A percentile compares a stretch with the other conserved stretches of the same genome.
Conservation (phyloP, 2,797 vertebrate species). For the Linurgus olivaceus region DNA sequence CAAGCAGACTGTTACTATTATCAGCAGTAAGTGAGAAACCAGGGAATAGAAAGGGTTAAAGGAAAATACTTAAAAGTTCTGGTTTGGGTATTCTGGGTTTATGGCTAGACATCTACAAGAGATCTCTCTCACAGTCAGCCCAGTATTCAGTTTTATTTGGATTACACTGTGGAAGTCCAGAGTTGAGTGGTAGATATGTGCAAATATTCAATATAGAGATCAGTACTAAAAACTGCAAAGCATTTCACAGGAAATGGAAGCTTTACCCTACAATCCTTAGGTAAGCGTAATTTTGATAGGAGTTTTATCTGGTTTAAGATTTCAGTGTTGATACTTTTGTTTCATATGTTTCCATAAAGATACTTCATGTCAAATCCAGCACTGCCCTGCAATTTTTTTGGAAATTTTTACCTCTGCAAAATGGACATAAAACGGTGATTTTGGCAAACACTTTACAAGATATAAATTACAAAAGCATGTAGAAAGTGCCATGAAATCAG, state of each 20-base stretch:
- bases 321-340: not conserved
- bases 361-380: not conserved
- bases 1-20: not conserved
- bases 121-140: not conserved
- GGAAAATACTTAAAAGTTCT: not conserved
- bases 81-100: not conserved
- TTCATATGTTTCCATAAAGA: not conserved
- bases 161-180: not conserved
- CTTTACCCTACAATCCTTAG: not conserved
- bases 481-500: not conserved
- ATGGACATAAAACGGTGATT: not conserved
- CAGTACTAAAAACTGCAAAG: not conserved
- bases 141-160: not conserved
- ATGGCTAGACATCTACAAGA: not conserved
- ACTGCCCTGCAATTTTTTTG: not conserved
- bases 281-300: not conserved
- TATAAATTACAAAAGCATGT: not conserved
- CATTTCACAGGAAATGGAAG: not conserved
- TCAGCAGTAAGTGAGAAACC: not conserved
- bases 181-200: not conserved
- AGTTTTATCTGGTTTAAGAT: not conserved
- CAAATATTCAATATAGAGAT: not conserved
- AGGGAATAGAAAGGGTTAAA: not conserved
- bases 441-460: not conserved
- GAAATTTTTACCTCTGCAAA: not conserved